phyloP scores from a whole-genome alignment of 2,888 invertebrate genomes.

The Metopia argyrocephala region DNA sequence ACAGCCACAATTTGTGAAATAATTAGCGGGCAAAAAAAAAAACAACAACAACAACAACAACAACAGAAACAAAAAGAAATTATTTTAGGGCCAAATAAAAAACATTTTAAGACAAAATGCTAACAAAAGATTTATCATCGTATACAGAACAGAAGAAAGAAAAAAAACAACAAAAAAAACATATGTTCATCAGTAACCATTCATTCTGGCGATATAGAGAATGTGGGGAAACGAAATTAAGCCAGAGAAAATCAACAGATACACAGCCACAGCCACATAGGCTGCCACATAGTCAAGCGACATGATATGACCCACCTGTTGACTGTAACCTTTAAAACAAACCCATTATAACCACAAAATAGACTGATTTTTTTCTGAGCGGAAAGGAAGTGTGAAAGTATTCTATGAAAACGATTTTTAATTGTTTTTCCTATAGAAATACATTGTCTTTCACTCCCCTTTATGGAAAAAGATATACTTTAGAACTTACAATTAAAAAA shows the following conservation, averaged over 20 bases:
- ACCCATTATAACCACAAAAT: not conserved
- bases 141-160: not conserved
- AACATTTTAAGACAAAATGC: slow-evolving; percentile 46
- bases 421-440: slow-evolving; percentile 5
- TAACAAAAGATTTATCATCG: slow-evolving; percentile 50
- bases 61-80: not conserved
- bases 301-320: slow-evolving; percentile 34
- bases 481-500: not conserved
- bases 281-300: not conserved
- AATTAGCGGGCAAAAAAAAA: slow-evolving; percentile 46
- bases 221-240: not conserved
- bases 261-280: not conserved
- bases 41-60: too few species aligned
- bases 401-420: slow-evolving; percentile 47
- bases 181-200: slow-evolving; percentile 9
- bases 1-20: slow-evolving; percentile 62
- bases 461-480: not conserved
- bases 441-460: not conserved
- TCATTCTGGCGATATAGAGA: not conserved
- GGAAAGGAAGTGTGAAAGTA: slow-evolving; percentile 3
- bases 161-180: not conserved
- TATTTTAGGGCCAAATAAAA: slow-evolving; percentile 25
- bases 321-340: slow-evolving; percentile 2
- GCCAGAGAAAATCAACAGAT: not conserved
- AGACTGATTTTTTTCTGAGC: not conserved